Base-by-base conservation (phyloP, 2,113 vertebrate genomes). In the Micronisus gabar region DNA sequence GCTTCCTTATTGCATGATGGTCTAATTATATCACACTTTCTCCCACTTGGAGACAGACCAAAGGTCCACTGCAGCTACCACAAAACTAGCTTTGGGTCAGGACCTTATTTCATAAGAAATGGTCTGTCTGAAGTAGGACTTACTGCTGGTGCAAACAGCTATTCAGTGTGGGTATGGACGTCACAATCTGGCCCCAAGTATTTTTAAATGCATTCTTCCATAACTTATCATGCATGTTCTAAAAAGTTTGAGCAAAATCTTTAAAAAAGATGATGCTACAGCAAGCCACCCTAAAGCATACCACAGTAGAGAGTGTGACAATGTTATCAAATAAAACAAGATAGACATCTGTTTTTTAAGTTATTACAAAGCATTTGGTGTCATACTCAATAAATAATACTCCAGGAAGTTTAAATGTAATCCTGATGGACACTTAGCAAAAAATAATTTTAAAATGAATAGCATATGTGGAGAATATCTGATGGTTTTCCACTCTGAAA, bases 391-490 rank as follows among this genome's bases (percentile, higher is more conserved):
- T 94, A 96, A 97, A 97, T 92, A 93, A 73, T 68, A 68, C 52
- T 81, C 70, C 91, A 82, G 62, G 91, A 97, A 93, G 76, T 93
- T 94, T 91, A 88, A 95, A 96, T 84, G 85, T 71, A 96, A 96
- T 81, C 91, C 95, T 93, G 85, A 96, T 68, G 94, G 90, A 96
- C 74, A 89, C 50, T 95, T 95, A 92, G 79, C 62, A 94, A 93
- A 88, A 95, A 92, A 94, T 89, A 88, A 93, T 90, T 95, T 91
- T 72, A 9, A 95, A 76, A 96, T 83, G 2, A 94, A 86, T 68
- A 89, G 82, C 73, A 48, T 88, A 80, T 83, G 47, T 38, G 48
- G 22, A 73, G 66, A 84, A 38, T 55, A 67, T 93, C 84, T 83
- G 72, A 90, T 75, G 53, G 72, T 70, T 96, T 94, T 90, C 75